phyloP scores from a whole-genome alignment of 2,113 vertebrate genomes.

The Malurus elegans region DNA sequence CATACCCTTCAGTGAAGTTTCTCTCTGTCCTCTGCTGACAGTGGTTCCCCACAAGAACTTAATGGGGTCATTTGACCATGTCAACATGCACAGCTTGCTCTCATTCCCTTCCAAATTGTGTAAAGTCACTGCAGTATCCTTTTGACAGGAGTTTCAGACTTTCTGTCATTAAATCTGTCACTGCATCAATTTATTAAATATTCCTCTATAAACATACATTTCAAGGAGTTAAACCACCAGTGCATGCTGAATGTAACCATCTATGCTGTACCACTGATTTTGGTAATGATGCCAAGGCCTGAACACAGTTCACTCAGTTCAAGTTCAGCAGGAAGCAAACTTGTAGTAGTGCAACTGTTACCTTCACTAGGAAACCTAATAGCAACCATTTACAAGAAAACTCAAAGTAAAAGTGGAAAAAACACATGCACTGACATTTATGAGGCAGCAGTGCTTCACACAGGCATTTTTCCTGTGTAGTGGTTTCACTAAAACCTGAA shows the following conservation, averaged over 20 bases:
- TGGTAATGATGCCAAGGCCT: background rate
- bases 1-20: background rate
- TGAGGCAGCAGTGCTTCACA: background rate
- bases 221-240: background rate
- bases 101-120: background rate
- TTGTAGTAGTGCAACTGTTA: background rate
- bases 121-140: background rate
- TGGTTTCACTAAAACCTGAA: background rate
- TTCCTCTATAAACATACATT: background rate
- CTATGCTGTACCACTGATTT: background rate
- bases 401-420: background rate
- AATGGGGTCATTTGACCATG: background rate
- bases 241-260: background rate
- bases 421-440: background rate
- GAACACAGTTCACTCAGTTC: background rate
- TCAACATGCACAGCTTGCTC: background rate
- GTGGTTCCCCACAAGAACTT: accelerated
- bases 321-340: background rate
- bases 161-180: background rate
- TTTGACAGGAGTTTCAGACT: background rate
- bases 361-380: background rate
- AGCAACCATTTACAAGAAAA: background rate
- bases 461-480: background rate
- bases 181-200: background rate
- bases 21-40: background rate